Evolutionary conservation across 1,140 invertebrate species (phyloP).

Genomic region (Trachymyrmex cornetzi): DNA sequence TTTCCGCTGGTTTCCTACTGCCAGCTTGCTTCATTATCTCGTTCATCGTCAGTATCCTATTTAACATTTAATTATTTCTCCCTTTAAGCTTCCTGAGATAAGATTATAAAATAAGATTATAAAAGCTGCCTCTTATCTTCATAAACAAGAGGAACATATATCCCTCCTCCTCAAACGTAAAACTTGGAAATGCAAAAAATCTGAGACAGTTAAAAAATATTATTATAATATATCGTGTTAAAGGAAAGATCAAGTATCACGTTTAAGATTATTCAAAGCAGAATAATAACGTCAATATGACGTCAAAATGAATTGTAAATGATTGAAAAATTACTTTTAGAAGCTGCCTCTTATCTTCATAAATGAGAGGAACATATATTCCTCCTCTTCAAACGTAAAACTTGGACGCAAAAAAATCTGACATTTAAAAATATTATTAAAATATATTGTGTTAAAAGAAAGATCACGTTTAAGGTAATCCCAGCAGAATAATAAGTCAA

Average conservation of each 20-base stretch:
- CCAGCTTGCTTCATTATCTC: slow-evolving; percentile 5
- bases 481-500: no score
- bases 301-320: no score
- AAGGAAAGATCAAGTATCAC: neutral
- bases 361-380: no score
- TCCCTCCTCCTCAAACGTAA: neutral
- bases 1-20: slow-evolving; percentile 50
- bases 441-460: no score
- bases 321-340: no score
- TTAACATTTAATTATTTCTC: neutral
- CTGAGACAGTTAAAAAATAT: neutral
- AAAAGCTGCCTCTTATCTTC: neutral
- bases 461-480: no score
- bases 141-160: neutral
- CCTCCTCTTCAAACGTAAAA: no score
- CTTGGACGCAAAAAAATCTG: no score
- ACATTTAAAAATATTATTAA: no score
- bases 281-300: no score
- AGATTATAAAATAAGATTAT: slow-evolving; percentile 8
- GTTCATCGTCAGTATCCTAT: slow-evolving; percentile 1
- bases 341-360: no score
- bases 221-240: neutral
- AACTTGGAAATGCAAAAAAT: neutral
- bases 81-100: slow-evolving; percentile 6
- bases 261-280: neutral